These are phyloP conservation scores for Anniella stebbinsi DNA, from an alignment of 2,797 vertebrate genomes.

Conservation along the genomic window DNA sequence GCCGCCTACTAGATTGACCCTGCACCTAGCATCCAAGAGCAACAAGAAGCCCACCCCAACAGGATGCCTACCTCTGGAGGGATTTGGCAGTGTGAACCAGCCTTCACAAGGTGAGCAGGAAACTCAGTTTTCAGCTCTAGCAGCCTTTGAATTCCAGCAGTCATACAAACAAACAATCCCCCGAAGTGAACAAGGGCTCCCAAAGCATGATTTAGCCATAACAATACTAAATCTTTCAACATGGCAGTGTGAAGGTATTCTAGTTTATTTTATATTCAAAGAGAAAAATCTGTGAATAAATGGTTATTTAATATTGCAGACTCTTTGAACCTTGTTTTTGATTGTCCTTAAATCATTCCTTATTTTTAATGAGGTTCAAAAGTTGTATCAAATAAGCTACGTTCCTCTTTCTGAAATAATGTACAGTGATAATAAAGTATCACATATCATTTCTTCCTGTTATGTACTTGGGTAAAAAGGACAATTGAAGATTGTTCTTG, in stretches of 20 bases:
- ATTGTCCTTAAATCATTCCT: slow-evolving; percentile 25
- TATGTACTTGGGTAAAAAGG: slow-evolving; percentile 37
- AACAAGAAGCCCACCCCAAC: too few species aligned
- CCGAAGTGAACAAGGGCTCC: neutral
- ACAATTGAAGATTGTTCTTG: slow-evolving; percentile 36
- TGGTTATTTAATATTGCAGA: slow-evolving; percentile 23
- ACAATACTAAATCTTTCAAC: neutral
- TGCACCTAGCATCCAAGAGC: too few species aligned
- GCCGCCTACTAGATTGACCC: too few species aligned
- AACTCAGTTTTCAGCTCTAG: neutral
- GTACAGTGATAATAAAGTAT: slow-evolving; percentile 13
- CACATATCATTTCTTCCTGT: slow-evolving; percentile 21
- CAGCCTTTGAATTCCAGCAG: neutral
- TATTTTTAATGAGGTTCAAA: slow-evolving; percentile 16
- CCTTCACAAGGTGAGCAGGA: neutral
- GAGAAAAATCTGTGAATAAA: slow-evolving; percentile 4
- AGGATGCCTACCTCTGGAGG: too few species aligned
- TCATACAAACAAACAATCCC: neutral
- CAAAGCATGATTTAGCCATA: slow-evolving; percentile 1
- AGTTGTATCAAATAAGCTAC: slow-evolving; percentile 27
- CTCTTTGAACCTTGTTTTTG: neutral
- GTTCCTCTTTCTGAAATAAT: slow-evolving; percentile 30
- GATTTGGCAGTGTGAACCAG: neutral
- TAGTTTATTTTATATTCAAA: slow-evolving; percentile 4
- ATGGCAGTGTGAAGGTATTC: neutral